Evolutionary conservation across 1,140 invertebrate species (phyloP).

Genomic region (Oedothorax gibbosus): DNA sequence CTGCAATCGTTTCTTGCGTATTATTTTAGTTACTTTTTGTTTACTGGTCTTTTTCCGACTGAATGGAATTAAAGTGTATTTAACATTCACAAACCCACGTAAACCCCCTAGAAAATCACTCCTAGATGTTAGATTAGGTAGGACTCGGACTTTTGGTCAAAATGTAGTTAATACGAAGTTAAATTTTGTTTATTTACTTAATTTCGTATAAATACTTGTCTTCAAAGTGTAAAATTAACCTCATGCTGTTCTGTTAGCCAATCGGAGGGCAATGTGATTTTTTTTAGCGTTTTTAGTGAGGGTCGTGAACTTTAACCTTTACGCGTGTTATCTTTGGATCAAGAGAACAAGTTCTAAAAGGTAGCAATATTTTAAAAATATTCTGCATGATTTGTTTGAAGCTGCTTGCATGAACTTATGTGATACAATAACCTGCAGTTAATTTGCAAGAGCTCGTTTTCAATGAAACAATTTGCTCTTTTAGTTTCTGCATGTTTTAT

Average conservation of each 20-base stretch:
- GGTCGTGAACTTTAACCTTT: slow-evolving; percentile 34
- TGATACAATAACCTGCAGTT: too few species aligned
- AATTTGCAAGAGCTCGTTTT: too few species aligned
- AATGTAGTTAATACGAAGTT: not conserved
- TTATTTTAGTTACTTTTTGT: too few species aligned
- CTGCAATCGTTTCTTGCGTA: too few species aligned
- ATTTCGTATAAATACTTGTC: not conserved
- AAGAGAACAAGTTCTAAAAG: too few species aligned
- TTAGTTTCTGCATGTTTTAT: too few species aligned
- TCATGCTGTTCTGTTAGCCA: slow-evolving; percentile 2
- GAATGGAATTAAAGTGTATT: not conserved
- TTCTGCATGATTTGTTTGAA: too few species aligned
- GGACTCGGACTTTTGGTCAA: not conserved
- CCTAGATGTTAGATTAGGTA: not conserved
- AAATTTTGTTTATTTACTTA: slow-evolving; percentile 3
- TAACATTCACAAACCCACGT: not conserved
- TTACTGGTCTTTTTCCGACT: not conserved
- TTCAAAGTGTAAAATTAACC: not conserved
- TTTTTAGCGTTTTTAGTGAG: not conserved
- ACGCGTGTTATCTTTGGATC: too few species aligned
- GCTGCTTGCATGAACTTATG: too few species aligned
- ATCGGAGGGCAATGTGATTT: slow-evolving; percentile 1
- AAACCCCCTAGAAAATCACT: too few species aligned
- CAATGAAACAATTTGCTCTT: too few species aligned
- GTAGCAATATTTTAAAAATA: too few species aligned